Evolutionary conservation across 2,113 vertebrate species (phyloP).

Genomic region (Eurystomus gularis): DNA sequence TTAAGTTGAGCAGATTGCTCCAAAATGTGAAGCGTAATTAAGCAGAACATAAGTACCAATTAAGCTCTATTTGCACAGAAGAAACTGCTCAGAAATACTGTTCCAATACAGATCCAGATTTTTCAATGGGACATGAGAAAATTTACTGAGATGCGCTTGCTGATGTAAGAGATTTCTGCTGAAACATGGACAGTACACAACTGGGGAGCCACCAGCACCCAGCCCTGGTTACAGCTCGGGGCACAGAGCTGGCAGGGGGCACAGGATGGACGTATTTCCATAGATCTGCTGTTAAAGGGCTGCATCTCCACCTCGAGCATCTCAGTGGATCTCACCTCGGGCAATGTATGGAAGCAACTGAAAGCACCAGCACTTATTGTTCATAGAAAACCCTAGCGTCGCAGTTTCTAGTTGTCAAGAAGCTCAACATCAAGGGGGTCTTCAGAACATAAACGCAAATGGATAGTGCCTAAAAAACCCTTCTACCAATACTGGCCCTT

Average conservation of each 20-base stretch:
- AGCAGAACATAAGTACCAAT: neutral
- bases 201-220: rapidly evolving
- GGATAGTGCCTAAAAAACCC: neutral
- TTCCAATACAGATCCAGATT: neutral
- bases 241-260: too few species aligned
- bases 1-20: slow-evolving; percentile 2
- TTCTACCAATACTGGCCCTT: neutral
- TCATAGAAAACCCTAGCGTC: rapidly evolving
- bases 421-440: neutral
- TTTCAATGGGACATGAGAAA: neutral
- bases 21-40: slow-evolving; percentile 1
- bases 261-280: rapidly evolving
- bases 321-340: neutral
- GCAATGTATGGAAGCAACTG: neutral
- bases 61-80: neutral
- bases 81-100: neutral
- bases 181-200: rapidly evolving
- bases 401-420: neutral
- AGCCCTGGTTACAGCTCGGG: neutral
- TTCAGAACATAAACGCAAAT: neutral
- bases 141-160: rapidly evolving
- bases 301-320: neutral
- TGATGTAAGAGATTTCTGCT: neutral
- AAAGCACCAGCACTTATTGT: neutral
- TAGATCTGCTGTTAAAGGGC: rapidly evolving